These are phyloP conservation scores for Discoglossus pictus DNA, from an alignment of 2,797 vertebrate species.

Conservation along the genomic window DNA sequence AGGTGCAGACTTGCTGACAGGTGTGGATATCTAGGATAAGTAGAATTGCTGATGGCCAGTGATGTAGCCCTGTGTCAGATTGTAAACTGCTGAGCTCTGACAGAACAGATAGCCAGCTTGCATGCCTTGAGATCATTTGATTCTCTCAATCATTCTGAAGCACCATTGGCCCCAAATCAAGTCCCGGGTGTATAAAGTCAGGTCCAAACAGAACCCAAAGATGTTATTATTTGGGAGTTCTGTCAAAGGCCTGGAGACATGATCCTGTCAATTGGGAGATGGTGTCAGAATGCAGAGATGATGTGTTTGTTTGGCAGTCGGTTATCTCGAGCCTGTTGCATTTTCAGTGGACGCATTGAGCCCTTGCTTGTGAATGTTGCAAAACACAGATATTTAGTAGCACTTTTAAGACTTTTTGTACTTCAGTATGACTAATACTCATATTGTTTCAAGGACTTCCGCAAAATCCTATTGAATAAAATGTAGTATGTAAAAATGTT, in stretches of 20 bases:
- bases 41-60: slow-evolving; percentile 66
- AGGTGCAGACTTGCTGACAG: slow-evolving; percentile 74
- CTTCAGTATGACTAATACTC: too few species aligned
- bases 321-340: slow-evolving; percentile 3
- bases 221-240: slow-evolving; percentile 48
- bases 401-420: not conserved
- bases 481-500: too few species aligned
- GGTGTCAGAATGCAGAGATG: slow-evolving; percentile 48
- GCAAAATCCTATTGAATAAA: too few species aligned
- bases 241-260: slow-evolving; percentile 48
- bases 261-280: slow-evolving; percentile 50
- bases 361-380: not conserved
- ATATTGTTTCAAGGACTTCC: too few species aligned
- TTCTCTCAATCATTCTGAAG: slow-evolving; percentile 55
- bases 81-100: slow-evolving; percentile 71
- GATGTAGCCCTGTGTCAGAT: slow-evolving; percentile 66
- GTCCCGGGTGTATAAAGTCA: slow-evolving; percentile 46
- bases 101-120: slow-evolving; percentile 64
- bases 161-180: slow-evolving; percentile 42
- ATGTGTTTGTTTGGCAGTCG: slow-evolving; percentile 17
- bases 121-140: slow-evolving; percentile 69
- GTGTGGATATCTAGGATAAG: slow-evolving; percentile 76
- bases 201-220: slow-evolving; percentile 43
- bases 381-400: not conserved
- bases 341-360: slow-evolving; percentile 2